Base-by-base conservation (phyloP, 2,888 invertebrate genomes). In the Macrophya annulata region DNA sequence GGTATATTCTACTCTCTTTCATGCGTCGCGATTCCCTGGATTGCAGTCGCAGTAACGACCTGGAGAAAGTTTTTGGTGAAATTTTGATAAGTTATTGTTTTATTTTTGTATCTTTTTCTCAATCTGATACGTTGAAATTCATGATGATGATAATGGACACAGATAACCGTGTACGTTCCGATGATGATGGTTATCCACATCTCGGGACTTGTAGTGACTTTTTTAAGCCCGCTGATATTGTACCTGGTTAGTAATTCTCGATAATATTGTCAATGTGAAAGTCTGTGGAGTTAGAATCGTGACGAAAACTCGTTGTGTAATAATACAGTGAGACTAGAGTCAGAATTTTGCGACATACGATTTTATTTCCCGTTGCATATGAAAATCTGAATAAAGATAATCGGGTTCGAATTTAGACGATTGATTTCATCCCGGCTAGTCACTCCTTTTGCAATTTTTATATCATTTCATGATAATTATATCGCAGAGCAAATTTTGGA, bases 201-300 rank as follows among this genome's bases (percentile, higher is more conserved):
- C 4, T 94, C 94, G 85, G 96, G 96, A 10, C 95, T 95, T 88
- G 94, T 94, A 0, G 95, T 95, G n/a, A 95, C 95, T 84, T 95
- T 96, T 90, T 94, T 95, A 89, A 95, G 95, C 87, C 94, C 95
- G 0, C 95, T 95, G 87, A 94, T 95, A 65, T 89, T 95, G 17
- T 94, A 94, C 85, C 91, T 95, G 71, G 93, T 94, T 40, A 88
- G 88, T 55, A 25, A 25, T 62, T 17, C n/a, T 59, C 17, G 15
- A 12, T 48, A 48, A 45, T 45, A 45, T 48, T n/a, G 45, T 43
- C 72, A 40, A 31, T 77, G 76, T 77, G 31, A 31, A 77, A 17
- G 48, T 40, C 74, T 25, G 10, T 62, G 10, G 62, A 9, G 21
- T 21, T 62, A 25, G n/a, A 62, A 62, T 62, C 62, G 62, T 62